Conservation (phyloP, 2,797 vertebrate genomes). For the Argyrosomus regius region DNA sequence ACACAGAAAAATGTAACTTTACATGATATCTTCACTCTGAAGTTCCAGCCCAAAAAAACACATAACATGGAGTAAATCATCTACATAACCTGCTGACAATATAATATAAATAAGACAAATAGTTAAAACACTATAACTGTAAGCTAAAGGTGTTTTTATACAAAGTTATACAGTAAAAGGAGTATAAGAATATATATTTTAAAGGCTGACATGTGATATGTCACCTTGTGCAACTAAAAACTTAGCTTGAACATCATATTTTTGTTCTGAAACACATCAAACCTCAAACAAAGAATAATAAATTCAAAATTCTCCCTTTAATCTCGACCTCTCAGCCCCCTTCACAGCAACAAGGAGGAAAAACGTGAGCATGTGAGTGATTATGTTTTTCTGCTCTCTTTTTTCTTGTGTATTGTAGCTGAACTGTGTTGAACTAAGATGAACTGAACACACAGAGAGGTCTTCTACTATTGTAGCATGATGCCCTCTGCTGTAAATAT, state of each 20-base stretch:
- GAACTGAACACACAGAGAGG: neutral
- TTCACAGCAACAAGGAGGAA: no score
- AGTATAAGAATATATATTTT: neutral
- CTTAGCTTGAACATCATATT: neutral
- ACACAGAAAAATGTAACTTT: neutral
- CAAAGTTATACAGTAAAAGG: neutral
- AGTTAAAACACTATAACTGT: neutral
- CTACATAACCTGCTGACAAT: neutral
- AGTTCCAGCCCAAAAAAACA: neutral
- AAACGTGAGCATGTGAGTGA: neutral
- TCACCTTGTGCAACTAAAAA: neutral
- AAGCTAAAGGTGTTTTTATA: neutral
- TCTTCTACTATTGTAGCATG: conserved; percentile 26
- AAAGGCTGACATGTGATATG: neutral
- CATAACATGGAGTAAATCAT: neutral
- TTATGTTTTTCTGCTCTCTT: neutral
- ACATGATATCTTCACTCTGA: neutral
- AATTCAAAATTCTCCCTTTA: neutral
- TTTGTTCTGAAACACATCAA: neutral
- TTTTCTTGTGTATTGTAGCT: neutral
- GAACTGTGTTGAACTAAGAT: neutral
- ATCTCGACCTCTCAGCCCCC: neutral
- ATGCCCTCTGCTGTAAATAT: conserved; percentile 68
- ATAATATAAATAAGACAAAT: no score
- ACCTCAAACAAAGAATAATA: neutral